Evolutionary conservation across 1,140 invertebrate genomes (phyloP).

Genomic region (Diachasma alloeum): DNA sequence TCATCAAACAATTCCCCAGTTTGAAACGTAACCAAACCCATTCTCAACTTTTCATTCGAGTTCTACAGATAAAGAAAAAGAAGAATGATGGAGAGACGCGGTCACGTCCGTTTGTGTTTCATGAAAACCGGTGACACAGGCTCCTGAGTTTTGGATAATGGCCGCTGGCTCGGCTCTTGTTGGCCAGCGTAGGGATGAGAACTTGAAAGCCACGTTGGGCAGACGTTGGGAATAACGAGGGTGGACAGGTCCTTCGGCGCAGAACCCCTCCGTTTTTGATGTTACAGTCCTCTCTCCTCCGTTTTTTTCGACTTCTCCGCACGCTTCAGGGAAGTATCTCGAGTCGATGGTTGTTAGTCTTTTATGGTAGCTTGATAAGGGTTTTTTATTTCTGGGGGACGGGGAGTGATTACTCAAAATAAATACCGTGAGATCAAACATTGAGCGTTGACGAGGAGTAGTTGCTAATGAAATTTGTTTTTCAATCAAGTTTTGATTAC

Average conservation of each 20-base stretch:
- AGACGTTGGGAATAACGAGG: conserved; percentile 5
- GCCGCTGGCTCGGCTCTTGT: neutral
- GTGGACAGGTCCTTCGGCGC: neutral
- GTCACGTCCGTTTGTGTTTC: conserved; percentile 9
- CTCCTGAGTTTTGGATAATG: conserved; percentile 4
- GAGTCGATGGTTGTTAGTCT: neutral
- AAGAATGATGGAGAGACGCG: neutral
- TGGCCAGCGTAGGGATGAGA: neutral
- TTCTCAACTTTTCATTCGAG: neutral
- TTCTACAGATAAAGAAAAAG: neutral
- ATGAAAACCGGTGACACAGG: conserved; percentile 2
- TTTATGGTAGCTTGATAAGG: neutral
- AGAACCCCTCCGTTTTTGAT: neutral
- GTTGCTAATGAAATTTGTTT: too few relatives aligned
- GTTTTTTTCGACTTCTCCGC: neutral
- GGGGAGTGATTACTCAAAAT: too few relatives aligned
- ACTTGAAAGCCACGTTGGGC: neutral
- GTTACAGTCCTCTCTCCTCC: neutral
- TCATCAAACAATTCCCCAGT: neutral
- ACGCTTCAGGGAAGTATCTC: neutral
- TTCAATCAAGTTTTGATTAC: too few relatives aligned
- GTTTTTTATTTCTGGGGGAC: too few relatives aligned
- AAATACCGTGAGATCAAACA: too few relatives aligned
- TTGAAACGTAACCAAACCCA: neutral
- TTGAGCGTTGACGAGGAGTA: too few relatives aligned